phyloP scores from a whole-genome alignment of 2,113 vertebrate species.

The Andinoacara biseriatus region DNA sequence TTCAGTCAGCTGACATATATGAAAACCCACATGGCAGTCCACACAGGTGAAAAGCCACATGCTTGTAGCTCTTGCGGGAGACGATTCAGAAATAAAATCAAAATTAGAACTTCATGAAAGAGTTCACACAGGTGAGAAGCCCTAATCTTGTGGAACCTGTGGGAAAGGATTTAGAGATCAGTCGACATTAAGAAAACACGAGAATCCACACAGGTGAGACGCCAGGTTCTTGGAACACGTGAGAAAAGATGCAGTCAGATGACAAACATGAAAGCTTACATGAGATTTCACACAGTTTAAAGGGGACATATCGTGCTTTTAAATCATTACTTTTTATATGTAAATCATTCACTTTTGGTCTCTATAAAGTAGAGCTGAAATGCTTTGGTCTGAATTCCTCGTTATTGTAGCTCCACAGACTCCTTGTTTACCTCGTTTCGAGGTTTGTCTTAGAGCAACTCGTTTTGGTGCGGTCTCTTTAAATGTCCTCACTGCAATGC shows the following conservation, averaged over 20 bases:
- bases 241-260: background rate
- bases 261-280: background rate
- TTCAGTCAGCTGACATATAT: conserved; percentile 1
- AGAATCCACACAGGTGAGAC: background rate
- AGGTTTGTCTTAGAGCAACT: no score
- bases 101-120: background rate
- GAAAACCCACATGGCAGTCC: background rate
- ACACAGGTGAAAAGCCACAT: background rate
- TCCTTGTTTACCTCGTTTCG: no score
- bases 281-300: background rate
- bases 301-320: no score
- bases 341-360: no score
- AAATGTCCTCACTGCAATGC: background rate
- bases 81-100: background rate
- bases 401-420: no score
- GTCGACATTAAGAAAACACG: no score
- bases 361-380: no score
- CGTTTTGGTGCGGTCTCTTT: no score
- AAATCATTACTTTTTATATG: no score
- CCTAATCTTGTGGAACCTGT: background rate
- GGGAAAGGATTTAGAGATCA: background rate
- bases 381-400: no score
- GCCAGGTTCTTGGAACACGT: background rate
- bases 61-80: background rate
- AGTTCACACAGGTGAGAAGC: background rate